Evolutionary conservation across 92 coral and sea anemone genomes (phyloP).

Genomic region (Phenganax marumi): DNA sequence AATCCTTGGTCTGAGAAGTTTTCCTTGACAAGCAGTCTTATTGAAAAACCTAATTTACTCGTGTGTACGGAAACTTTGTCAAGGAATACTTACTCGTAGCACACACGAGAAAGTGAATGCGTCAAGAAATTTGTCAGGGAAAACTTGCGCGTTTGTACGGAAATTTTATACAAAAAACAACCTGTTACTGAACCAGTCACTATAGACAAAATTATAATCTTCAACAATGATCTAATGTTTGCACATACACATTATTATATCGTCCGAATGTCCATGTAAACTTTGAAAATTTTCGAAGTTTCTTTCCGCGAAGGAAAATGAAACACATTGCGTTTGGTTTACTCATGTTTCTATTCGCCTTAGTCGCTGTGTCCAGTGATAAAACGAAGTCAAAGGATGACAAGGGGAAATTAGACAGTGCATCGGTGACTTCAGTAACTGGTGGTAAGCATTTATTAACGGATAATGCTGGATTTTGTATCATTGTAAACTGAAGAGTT

Average conservation of each 20-base stretch:
- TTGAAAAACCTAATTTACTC: too few relatives aligned
- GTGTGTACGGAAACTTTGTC: too few relatives aligned
- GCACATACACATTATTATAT: not conserved
- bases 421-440: not conserved
- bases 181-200: constrained; percentile 11
- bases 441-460: not conserved
- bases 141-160: too few relatives aligned
- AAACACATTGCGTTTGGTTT: constrained; percentile 19
- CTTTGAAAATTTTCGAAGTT: not conserved
- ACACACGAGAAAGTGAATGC: too few relatives aligned
- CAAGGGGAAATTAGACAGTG: not conserved
- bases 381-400: not conserved
- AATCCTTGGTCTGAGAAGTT: too few relatives aligned
- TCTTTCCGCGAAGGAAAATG: constrained; percentile 14
- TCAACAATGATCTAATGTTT: constrained; percentile 1
- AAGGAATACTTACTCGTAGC: too few relatives aligned
- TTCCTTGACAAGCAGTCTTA: too few relatives aligned
- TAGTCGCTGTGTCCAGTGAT: not conserved
- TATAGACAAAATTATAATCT: not conserved
- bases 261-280: not conserved
- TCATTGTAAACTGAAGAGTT: too few relatives aligned
- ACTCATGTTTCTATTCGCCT: constrained; percentile 8
- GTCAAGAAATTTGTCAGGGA: too few relatives aligned
- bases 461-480: not conserved
- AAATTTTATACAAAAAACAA: not conserved